These are phyloP conservation scores for Botia almorhae DNA, from an alignment of 2,797 vertebrate genomes.

Conservation along the genomic window DNA sequence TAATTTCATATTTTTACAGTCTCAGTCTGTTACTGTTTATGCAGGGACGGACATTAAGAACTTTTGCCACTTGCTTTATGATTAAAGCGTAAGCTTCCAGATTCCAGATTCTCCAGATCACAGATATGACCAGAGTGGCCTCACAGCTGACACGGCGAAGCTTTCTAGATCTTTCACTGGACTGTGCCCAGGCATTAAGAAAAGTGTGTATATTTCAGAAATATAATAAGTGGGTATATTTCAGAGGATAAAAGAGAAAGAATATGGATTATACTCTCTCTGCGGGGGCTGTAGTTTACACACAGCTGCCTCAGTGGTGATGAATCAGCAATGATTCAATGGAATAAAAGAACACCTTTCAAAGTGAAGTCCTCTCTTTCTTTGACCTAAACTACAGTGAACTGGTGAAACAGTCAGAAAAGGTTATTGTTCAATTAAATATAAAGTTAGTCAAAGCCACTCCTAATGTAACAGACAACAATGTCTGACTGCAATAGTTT, in stretches of 20 bases:
- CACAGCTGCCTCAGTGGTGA: background rate
- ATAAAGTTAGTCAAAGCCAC: background rate
- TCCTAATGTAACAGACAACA: background rate
- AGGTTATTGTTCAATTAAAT: background rate
- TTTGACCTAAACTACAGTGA: background rate
- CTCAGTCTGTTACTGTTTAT: slow-evolving; percentile 36
- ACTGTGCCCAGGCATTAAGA: slow-evolving; percentile 9
- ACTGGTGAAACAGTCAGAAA: background rate
- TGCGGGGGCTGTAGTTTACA: background rate
- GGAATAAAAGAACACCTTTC: background rate
- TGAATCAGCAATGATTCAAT: background rate
- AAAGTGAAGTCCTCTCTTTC: background rate
- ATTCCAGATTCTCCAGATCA: slow-evolving; percentile 53
- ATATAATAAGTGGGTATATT: background rate
- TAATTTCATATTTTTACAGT: slow-evolving; percentile 37
- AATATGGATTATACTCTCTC: background rate
- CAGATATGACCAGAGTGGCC: slow-evolving; percentile 38
- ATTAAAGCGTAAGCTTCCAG: slow-evolving; percentile 51
- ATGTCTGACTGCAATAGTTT: background rate
- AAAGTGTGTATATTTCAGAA: background rate
- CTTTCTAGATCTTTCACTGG: slow-evolving; percentile 52
- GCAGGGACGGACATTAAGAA: slow-evolving; percentile 35
- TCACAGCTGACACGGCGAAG: slow-evolving; percentile 51
- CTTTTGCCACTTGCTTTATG: slow-evolving; percentile 51
- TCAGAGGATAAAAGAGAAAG: background rate